Conservation (phyloP, 2,797 vertebrate genomes). For the Tapirus indicus region DNA sequence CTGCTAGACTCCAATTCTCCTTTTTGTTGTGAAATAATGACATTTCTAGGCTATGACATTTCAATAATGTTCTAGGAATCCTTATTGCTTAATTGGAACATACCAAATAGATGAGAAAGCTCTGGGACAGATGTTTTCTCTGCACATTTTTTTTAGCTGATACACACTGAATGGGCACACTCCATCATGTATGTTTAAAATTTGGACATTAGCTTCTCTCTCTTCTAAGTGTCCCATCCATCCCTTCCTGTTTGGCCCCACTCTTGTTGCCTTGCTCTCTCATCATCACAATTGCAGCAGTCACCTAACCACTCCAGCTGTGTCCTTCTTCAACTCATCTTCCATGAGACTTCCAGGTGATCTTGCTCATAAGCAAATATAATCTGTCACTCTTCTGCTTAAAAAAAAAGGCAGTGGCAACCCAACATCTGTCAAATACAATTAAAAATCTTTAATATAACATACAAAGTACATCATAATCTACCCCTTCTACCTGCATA, state of each 20-base stretch:
- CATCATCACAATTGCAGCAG: background rate
- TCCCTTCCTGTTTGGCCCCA: background rate
- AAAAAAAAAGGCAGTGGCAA: background rate
- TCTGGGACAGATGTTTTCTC: background rate
- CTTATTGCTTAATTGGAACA: conserved; percentile 20
- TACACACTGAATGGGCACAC: background rate
- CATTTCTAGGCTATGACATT: background rate
- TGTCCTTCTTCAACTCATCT: background rate
- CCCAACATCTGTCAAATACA: background rate
- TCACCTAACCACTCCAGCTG: background rate
- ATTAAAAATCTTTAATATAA: conserved; percentile 1
- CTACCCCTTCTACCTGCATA: background rate
- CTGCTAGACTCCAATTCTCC: background rate
- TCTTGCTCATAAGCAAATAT: background rate
- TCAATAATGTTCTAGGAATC: background rate
- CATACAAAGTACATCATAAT: conserved; percentile 8
- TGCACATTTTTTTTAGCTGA: background rate
- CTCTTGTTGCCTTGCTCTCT: background rate
- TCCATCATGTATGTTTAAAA: background rate
- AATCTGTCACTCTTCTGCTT: background rate
- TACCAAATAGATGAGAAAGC: conserved; percentile 15
- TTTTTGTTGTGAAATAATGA: conserved; percentile 58
- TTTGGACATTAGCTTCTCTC: background rate
- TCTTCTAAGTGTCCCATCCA: background rate
- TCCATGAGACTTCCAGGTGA: background rate